A percentile compares a stretch with the other conserved stretches of the same genome.
Conservation (phyloP, 92 coral and sea anemone species). For the Umimayanthus kanabou region DNA sequence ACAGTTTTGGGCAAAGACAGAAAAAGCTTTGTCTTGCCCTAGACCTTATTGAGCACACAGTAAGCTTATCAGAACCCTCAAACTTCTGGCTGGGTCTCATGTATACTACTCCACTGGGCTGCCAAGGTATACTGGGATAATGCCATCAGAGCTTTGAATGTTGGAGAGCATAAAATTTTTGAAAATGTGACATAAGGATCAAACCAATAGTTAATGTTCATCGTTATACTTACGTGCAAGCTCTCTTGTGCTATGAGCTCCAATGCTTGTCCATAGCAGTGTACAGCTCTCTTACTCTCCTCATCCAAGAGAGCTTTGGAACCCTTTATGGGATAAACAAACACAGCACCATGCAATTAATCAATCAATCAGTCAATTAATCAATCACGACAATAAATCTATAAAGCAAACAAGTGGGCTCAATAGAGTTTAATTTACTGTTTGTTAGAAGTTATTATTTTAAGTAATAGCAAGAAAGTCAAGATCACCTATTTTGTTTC, state of each 20-base stretch:
- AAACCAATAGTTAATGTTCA: neutral
- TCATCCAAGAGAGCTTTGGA: constrained; percentile 71
- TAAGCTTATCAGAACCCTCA: too few species aligned
- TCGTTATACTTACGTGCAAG: constrained; percentile 41
- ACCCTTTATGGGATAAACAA: constrained; percentile 54
- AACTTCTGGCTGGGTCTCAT: too few species aligned
- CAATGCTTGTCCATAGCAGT: constrained; percentile 71
- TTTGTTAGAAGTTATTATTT: neutral
- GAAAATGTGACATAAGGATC: too few species aligned
- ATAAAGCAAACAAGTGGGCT: neutral
- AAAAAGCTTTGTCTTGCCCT: too few species aligned
- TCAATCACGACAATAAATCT: too few species aligned
- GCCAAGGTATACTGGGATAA: too few species aligned
- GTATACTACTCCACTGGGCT: too few species aligned
- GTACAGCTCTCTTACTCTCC: constrained; percentile 59
- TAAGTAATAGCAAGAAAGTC: neutral
- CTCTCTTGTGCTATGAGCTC: constrained; percentile 56
- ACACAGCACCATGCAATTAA: neutral
- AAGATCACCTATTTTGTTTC: constrained; percentile 83
- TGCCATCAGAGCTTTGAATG: too few species aligned
- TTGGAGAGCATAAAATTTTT: too few species aligned
- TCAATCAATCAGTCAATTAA: neutral
- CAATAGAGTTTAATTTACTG: neutral
- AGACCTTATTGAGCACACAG: too few species aligned
- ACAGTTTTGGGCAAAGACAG: too few species aligned